Base-by-base conservation (phyloP, 1,140 invertebrate genomes). In the Aethina tumida region DNA sequence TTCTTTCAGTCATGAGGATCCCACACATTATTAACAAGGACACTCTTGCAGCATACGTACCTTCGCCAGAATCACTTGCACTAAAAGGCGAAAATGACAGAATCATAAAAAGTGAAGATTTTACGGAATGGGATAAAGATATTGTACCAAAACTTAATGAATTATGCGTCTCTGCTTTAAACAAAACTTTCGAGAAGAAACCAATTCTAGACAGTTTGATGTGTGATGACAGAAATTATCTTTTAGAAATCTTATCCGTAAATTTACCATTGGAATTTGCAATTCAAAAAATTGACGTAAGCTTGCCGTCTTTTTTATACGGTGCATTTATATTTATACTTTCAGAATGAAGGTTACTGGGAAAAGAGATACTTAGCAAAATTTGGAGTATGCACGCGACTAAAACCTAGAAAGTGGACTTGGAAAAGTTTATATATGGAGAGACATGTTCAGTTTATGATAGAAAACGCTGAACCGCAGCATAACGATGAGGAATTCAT, bases 371-470 rank as follows among this genome's bases (percentile, higher is more conserved):
- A 56, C 33, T 20, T 31, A 4, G 44, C 39, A 7, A 49, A 45
- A 18, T 61, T 50, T 39, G 45, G 50, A n/a, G 29, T 41, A 2
- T 36, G 37, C 4, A 38, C 35, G 9, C 17, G 42, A 9, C 28
- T 18, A 14, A 44, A 48, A 35, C 45, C 49, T 7, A 9, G 13
- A 15, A 31, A 49, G 5, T 59, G 53, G 55, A 56, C 43, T 10
- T 62, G 58, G 58, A 62, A 59, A 51, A 42, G 47, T 20, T 35
- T 57, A 14, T 62, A 55, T 33, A 30, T 61, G 2, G 60, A 64
- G 32, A 46, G 52, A 30, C 42, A 60, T 32, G 40, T 62, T 7
- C 53, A 53, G 41, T 39, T 59, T 32, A 20, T 58, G 7, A 35
- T 62, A 2, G 60, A 62, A 47, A 30, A 55, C 9, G 57, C 58